Percentiles rank a stretch among this genome's conserved stretches.
phyloP scores from a whole-genome alignment of 2,888 invertebrate genomes.

The Dryobotodes eremita region DNA sequence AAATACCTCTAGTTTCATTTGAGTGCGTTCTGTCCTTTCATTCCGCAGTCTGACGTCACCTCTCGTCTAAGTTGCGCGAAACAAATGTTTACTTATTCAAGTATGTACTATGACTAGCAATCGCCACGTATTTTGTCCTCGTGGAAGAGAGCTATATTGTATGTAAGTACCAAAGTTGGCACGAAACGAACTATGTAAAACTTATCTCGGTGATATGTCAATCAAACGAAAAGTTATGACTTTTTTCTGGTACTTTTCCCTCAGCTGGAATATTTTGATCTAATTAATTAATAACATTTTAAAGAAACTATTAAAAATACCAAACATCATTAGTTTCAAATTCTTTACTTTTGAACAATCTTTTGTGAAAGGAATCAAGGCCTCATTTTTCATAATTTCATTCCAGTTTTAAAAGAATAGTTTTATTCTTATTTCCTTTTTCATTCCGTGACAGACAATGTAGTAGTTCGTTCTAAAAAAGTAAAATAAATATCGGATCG shows the following conservation, averaged over 20 bases:
- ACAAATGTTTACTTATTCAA: constrained; percentile 56
- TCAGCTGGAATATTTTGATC: background rate
- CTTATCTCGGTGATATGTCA: background rate
- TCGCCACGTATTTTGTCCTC: background rate
- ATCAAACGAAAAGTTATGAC: no score
- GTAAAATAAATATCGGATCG: constrained; percentile 50
- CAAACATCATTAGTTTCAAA: background rate
- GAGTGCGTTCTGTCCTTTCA: constrained; percentile 12
- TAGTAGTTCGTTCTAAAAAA: constrained; percentile 36
- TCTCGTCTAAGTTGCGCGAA: constrained; percentile 12
- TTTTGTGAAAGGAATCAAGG: constrained; percentile 9
- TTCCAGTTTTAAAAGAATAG: constrained; percentile 36
- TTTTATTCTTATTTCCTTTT: constrained; percentile 41
- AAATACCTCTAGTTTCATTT: constrained; percentile 52
- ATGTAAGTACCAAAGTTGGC: background rate
- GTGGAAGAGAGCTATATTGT: background rate
- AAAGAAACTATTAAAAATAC: background rate
- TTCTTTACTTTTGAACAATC: background rate
- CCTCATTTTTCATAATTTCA: constrained; percentile 12
- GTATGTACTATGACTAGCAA: constrained; percentile 19
- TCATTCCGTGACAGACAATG: constrained; percentile 29
- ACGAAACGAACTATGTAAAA: background rate
- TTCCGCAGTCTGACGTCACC: constrained; percentile 58
- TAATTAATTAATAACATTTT: background rate
- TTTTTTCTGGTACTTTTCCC: background rate